These are phyloP conservation scores for Thymelicus acteon DNA, from an alignment of 2,888 invertebrate species.

Conservation along the genomic window DNA sequence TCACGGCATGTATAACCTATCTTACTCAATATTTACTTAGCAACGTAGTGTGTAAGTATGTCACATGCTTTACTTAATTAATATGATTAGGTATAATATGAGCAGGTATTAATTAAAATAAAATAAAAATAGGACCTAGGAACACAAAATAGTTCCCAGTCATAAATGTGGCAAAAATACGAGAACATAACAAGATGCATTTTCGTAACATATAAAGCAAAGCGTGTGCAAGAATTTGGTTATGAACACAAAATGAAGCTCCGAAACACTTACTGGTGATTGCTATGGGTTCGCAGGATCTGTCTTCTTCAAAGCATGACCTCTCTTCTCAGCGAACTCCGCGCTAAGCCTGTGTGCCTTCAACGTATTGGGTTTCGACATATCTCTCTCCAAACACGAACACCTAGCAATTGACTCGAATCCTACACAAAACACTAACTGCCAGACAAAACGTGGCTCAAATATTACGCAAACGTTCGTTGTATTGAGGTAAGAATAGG, in stretches of 20 bases:
- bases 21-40: not conserved
- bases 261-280: constrained; percentile 73
- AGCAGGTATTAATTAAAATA: too few relatives aligned
- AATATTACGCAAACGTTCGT: constrained; percentile 42
- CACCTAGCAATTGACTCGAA: constrained; percentile 51
- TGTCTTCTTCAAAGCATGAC: constrained; percentile 70
- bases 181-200: not conserved
- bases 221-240: not conserved
- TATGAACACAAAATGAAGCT: not conserved
- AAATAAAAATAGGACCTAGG: too few relatives aligned
- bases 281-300: constrained; percentile 79
- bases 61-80: not conserved
- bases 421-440: constrained; percentile 32
- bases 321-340: constrained; percentile 78
- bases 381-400: constrained; percentile 50
- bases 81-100: not conserved
- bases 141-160: too few relatives aligned
- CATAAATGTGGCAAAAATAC: constrained; percentile 1
- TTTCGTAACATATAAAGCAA: not conserved
- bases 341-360: constrained; percentile 81
- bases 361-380: constrained; percentile 79
- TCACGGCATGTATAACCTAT: not conserved
- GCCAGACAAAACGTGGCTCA: constrained; percentile 29
- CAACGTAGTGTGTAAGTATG: not conserved
- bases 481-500: constrained; percentile 47